phyloP scores from a whole-genome alignment of 2,888 invertebrate genomes.

The Polyommatus iphigenia region DNA sequence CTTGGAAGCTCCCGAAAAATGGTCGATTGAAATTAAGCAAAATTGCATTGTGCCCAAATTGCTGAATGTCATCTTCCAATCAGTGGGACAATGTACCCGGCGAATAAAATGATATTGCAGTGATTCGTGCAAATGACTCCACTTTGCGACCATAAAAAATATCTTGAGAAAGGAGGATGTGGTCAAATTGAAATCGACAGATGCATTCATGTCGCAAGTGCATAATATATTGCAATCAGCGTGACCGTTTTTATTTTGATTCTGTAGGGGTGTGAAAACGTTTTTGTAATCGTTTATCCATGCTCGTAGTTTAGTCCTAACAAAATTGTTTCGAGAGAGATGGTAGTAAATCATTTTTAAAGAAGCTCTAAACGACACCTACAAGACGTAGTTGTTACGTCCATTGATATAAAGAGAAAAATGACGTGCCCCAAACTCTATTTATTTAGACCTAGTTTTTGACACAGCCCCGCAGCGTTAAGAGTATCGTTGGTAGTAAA shows the following conservation, averaged over 20 bases:
- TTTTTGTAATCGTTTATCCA: neutral
- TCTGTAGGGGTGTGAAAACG: slow-evolving; percentile 48
- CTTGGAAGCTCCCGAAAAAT: neutral
- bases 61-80: slow-evolving; percentile 30
- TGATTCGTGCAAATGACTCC: slow-evolving; percentile 49
- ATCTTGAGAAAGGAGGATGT: slow-evolving; percentile 75
- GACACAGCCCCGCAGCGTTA: no score
- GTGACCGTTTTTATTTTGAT: slow-evolving; percentile 59
- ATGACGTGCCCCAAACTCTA: no score
- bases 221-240: slow-evolving; percentile 70
- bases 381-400: no score
- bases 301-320: neutral
- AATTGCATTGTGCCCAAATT: slow-evolving; percentile 19
- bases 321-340: neutral
- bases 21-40: neutral
- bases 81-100: slow-evolving; percentile 33
- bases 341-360: neutral
- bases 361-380: no score
- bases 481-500: no score
- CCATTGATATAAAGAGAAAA: no score
- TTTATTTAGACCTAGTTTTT: no score
- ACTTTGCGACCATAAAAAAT: slow-evolving; percentile 55
- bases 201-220: slow-evolving; percentile 66
- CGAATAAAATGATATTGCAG: slow-evolving; percentile 38
- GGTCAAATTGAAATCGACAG: slow-evolving; percentile 75